Percentiles rank a stretch among this genome's conserved stretches.
These are phyloP conservation scores for Chiroxiphia lanceolata DNA, from an alignment of 2,797 vertebrate species.

Conservation along the genomic window DNA sequence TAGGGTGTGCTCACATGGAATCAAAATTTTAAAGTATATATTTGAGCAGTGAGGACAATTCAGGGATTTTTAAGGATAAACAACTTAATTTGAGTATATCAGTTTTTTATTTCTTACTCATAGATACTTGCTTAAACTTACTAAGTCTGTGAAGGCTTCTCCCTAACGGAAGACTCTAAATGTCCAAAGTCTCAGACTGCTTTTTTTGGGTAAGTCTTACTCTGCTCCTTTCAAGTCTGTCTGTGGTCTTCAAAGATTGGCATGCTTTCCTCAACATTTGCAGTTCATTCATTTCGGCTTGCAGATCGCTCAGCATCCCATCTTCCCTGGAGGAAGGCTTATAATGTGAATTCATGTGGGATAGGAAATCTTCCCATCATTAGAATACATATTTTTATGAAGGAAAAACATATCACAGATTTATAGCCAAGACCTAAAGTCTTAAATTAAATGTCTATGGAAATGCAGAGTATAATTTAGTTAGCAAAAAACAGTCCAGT, in stretches of 20 bases:
- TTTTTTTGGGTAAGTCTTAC: neutral
- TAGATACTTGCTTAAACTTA: neutral
- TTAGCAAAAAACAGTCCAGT: neutral
- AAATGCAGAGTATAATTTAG: neutral
- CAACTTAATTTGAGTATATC: neutral
- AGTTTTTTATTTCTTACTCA: neutral
- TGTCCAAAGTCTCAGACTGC: neutral
- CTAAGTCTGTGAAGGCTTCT: neutral
- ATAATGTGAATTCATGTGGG: neutral
- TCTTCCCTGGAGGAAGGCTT: neutral
- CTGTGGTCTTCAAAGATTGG: neutral
- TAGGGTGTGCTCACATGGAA: neutral
- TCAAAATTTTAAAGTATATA: neutral
- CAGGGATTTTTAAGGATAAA: neutral
- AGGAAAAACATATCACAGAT: neutral
- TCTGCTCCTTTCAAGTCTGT: neutral
- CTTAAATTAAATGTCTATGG: neutral
- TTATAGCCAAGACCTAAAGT: neutral
- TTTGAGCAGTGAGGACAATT: neutral
- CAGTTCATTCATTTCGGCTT: neutral
- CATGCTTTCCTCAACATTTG: neutral
- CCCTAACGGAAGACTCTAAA: neutral
- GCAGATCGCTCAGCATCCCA: neutral
- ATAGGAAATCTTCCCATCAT: neutral
- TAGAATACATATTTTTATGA: neutral